Evolutionary conservation across 2,797 vertebrate species (phyloP).

Genomic region (Pseudomugil tenellus): DNA sequence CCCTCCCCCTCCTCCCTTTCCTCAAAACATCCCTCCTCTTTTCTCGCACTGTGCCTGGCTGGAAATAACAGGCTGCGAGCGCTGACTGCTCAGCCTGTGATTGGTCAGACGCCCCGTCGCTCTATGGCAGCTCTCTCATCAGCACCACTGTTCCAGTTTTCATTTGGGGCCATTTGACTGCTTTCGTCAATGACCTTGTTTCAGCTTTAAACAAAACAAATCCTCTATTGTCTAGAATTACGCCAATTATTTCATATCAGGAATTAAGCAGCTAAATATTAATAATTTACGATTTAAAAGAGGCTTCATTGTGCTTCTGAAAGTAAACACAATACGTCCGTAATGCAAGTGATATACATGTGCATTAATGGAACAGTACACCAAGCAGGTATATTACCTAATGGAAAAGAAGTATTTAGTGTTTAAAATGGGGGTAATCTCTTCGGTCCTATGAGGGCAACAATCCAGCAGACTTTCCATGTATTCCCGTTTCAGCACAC

Average conservation of each 20-base stretch:
- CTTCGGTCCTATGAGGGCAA: too few species aligned
- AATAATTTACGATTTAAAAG: background rate
- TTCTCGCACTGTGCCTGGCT: conserved; percentile 18
- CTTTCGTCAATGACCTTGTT: conserved; percentile 6
- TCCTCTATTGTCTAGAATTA: background rate
- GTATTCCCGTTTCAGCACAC: too few species aligned
- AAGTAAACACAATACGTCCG: background rate
- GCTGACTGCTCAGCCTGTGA: conserved; percentile 32
- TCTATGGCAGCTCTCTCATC: conserved; percentile 58
- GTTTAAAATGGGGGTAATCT: too few species aligned
- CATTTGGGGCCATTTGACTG: conserved; percentile 36
- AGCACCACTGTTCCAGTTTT: conserved; percentile 60
- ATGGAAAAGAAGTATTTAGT: too few species aligned
- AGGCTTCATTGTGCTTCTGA: background rate
- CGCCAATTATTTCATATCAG: background rate
- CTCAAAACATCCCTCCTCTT: conserved; percentile 16
- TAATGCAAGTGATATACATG: background rate
- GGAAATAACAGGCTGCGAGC: conserved; percentile 58
- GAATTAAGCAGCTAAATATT: background rate
- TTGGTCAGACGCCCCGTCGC: conserved; percentile 56
- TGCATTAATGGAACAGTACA: background rate
- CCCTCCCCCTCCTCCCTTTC: conserved; percentile 31
- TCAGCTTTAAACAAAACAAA: conserved; percentile 7
- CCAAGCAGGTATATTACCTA: too few species aligned
- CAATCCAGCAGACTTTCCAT: too few species aligned